These are phyloP conservation scores for Rhagoletis pomonella DNA, from an alignment of 1,140 invertebrate genomes.

Conservation along the genomic window DNA sequence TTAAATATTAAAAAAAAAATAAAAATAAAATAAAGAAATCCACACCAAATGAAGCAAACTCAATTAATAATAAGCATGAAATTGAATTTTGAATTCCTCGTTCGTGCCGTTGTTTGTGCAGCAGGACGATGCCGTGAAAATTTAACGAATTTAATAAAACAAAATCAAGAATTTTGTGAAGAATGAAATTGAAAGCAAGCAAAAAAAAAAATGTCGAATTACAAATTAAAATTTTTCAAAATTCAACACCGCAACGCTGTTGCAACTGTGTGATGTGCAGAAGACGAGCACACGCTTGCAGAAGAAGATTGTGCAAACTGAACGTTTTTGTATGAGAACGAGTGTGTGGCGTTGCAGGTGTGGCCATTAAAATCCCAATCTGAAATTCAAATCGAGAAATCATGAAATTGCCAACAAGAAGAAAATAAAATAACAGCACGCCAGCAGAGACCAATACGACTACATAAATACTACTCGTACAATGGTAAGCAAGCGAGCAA, in stretches of 20 bases:
- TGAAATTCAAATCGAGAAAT: slow-evolving; percentile 72
- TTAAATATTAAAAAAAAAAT: slow-evolving; percentile 34
- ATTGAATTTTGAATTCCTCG: slow-evolving; percentile 55
- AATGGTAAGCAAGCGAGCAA: not conserved
- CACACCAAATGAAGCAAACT: slow-evolving; percentile 62
- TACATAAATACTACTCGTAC: not conserved
- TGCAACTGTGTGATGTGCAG: not conserved
- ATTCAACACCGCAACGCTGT: not conserved
- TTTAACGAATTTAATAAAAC: not conserved
- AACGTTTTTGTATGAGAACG: not conserved
- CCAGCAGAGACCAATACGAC: not conserved
- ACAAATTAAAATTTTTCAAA: slow-evolving; percentile 21
- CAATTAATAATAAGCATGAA: slow-evolving; percentile 73
- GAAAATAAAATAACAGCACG: not conserved
- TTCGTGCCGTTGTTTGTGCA: not conserved
- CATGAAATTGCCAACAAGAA: slow-evolving; percentile 32
- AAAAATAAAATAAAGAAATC: not conserved
- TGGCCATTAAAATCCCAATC: slow-evolving; percentile 73
- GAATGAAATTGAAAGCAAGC: slow-evolving; percentile 29
- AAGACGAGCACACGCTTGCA: not conserved
- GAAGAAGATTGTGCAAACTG: not conserved
- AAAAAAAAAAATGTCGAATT: slow-evolving; percentile 12
- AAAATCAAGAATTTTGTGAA: slow-evolving; percentile 7
- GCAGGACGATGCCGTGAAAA: slow-evolving; percentile 2
- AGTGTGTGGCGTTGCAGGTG: slow-evolving; percentile 64